Base-by-base conservation (phyloP, 2,888 invertebrate species). In the Notocelia uddmanniana region DNA sequence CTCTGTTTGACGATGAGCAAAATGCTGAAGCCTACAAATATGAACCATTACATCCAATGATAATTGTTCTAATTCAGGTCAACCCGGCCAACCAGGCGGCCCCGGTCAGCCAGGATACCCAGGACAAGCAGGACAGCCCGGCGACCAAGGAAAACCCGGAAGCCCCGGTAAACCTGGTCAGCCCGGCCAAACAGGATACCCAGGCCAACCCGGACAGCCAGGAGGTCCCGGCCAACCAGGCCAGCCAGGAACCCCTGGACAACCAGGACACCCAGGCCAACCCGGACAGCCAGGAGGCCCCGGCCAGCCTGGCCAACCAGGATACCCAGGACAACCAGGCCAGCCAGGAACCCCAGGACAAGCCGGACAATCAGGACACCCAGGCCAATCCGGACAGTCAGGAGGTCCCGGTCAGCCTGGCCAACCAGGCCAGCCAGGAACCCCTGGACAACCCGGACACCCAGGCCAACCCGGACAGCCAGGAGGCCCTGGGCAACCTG, bases 201-300 rank as follows among this genome's bases (percentile, higher is more conserved):
- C 31, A 10, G 11, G 71, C 0, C 26, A 68, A 13, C 72, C 67
- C 3, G 72, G 62, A 2, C 57, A 75, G 0, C 78, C 77, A 41
- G 48, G 55, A 31, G 41, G 26, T 1, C 74, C 75, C 9, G 57
- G 68, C 31, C 75, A 72, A 48, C 77, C 76, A 9, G 77, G 77
- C 34, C 59, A 60, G 3, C 74, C 74, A 15, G 76, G 70, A 18
- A 23, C 59, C 59, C 71, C 76, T 48, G 76, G 73, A 8, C 79
- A 74, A 59, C 79, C 86, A 41, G 83, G 83, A 15, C 41, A 69
- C 2, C 80, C 83, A 74, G 80, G 74, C 89, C 89, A 64, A 60
- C 74, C 74, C 21, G 76, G 78, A 37, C 58, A 76, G 18, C 79
- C 78, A 19, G 81, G 78, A 5, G 26, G 60, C 9, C 60, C 72